Evolutionary conservation across 2,113 vertebrate genomes (phyloP), one percentile per base, ranked within the genome.

Genomic region (Ptilorrhoa leucosticta): DNA sequence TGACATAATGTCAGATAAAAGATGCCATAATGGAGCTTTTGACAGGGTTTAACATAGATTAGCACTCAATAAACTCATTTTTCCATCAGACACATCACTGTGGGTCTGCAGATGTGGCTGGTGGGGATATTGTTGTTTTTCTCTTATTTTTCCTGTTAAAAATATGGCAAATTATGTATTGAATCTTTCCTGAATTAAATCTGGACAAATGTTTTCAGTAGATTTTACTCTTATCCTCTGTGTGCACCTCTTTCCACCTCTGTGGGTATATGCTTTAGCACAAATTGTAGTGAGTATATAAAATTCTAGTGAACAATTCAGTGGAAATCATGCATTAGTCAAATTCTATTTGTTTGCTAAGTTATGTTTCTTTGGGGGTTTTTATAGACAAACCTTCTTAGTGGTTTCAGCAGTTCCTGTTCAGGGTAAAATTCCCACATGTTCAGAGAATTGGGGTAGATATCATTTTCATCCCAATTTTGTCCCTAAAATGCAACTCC

Each of bases 1-100:
- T 92, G 96, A 93, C 96, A 96, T 78, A 82, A 92, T 69, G 96
- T 83, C 71, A 87, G 88, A 76, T 60, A 90, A 90, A 83, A 84
- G 69, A 76, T 87, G 86, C 57, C 65, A 89, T 92, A 96, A 96
- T 95, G 90, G 73, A 37, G 80, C 92, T 93, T 91, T 92, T 93
- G 88, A 93, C 89, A 93, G 80, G 53, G 28, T 81, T 90, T 93
- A 83, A 71, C 68, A 68, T 71, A 88, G 47, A 83, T 94, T 94
- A 94, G 39, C 40, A 44, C 68, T 91, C 37, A 82, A 81, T 79
- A 89, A 94, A 88, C 56, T 93, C 5, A 56, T 90, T 96, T 95
- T 82, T 72, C 60, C n/a, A 76, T 81, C 86, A 92, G 45, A 42
- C 6, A 16, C 1, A 2, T 63, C 95, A 72, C 48, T 71, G n/a